phyloP scores from a whole-genome alignment of 2,113 vertebrate genomes.

The Aegotheles bennettii region DNA sequence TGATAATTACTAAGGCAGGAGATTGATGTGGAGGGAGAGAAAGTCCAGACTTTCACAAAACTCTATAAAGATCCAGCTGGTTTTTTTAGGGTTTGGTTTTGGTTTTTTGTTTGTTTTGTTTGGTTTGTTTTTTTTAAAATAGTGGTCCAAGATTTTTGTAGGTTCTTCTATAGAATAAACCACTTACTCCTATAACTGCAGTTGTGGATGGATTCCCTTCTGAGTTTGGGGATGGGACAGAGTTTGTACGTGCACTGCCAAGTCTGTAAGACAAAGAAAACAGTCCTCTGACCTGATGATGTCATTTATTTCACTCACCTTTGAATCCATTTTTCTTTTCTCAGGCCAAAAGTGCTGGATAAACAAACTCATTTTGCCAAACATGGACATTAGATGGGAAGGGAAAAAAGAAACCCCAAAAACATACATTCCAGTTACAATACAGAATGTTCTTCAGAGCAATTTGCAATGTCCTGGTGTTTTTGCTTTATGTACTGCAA shows the following conservation, averaged over 20 bases:
- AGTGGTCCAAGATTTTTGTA: neutral
- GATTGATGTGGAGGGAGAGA: neutral
- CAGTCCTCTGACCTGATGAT: neutral
- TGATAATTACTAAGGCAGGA: neutral
- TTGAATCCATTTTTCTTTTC: neutral
- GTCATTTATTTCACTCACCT: slow-evolving; percentile 18
- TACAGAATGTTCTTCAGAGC: neutral
- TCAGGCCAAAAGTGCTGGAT: neutral
- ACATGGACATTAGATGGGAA: neutral
- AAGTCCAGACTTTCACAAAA: neutral
- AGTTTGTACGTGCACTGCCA: neutral
- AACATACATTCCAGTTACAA: neutral
- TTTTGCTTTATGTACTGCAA: neutral
- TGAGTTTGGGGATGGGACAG: neutral
- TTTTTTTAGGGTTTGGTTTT: no score
- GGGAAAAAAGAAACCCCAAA: neutral
- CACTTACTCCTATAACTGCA: neutral
- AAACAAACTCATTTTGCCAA: neutral
- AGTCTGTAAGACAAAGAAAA: neutral
- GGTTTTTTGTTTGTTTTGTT: no score
- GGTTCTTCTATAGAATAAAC: neutral
- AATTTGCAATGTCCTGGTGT: neutral
- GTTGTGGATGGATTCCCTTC: neutral
- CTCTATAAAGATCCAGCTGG: neutral
- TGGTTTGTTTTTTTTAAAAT: no score